Percentiles rank a stretch among this genome's conserved stretches.
These are phyloP conservation scores for Himalopsyche japonica DNA, from an alignment of 2,888 invertebrate genomes.

Conservation along the genomic window DNA sequence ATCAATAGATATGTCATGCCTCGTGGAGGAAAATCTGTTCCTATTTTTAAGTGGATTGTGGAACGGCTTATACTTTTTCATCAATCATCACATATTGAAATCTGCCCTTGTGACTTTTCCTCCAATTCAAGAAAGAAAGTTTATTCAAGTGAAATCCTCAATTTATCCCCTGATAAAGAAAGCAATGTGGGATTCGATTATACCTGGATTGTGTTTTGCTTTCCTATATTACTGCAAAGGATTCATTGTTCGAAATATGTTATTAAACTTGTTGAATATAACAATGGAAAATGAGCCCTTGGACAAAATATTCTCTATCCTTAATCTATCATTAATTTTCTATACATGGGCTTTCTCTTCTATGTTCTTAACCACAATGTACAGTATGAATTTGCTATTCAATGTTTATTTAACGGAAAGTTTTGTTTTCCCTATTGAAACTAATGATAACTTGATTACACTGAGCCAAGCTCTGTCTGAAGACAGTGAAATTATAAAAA, in stretches of 20 bases:
- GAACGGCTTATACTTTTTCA: conserved; percentile 65
- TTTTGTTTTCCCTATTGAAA: conserved; percentile 66
- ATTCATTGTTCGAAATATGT: conserved; percentile 54
- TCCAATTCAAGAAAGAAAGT: conserved; percentile 71
- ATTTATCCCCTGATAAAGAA: conserved; percentile 61
- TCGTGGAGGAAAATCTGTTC: conserved; percentile 70
- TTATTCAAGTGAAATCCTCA: conserved; percentile 66
- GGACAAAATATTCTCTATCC: conserved; percentile 54
- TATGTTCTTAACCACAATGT: conserved; percentile 70
- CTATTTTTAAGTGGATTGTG: conserved; percentile 69
- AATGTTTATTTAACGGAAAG: conserved; percentile 73
- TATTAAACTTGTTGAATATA: conserved; percentile 60
- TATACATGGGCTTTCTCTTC: conserved; percentile 72
- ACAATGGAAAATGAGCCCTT: conserved; percentile 59
- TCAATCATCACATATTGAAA: conserved; percentile 61
- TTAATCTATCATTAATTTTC: conserved; percentile 60
- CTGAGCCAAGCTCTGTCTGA: conserved; percentile 66
- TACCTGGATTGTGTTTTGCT: conserved; percentile 66
- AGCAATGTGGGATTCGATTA: conserved; percentile 63
- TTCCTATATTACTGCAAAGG: conserved; percentile 67
- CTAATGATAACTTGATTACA: conserved; percentile 53
- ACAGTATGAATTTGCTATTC: conserved; percentile 71
- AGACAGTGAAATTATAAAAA: conserved; percentile 70
- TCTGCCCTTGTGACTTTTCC: conserved; percentile 66
- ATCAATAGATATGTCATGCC: conserved; percentile 57